Evolutionary conservation across 2,888 invertebrate genomes (phyloP).

Genomic region (Allacma fusca): DNA sequence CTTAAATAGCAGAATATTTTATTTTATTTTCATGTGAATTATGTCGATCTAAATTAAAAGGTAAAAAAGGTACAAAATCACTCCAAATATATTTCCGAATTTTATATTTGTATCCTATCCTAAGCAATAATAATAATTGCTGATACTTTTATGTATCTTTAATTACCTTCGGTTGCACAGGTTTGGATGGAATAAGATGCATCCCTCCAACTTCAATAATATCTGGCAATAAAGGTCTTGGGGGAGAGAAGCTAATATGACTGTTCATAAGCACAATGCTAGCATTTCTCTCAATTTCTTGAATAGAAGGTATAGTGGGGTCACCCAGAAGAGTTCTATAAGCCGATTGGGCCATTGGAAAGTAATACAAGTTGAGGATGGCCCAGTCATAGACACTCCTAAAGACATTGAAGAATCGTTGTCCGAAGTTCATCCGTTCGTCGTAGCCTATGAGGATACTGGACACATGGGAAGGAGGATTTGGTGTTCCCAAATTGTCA

Average conservation of each 20-base stretch:
- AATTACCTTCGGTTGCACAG: slow-evolving; percentile 66
- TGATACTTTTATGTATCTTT: too few species aligned
- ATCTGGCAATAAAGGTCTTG: slow-evolving; percentile 56
- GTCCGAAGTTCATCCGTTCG: slow-evolving; percentile 40
- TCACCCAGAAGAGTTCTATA: slow-evolving; percentile 23
- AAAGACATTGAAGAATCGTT: slow-evolving; percentile 37
- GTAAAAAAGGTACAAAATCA: too few species aligned
- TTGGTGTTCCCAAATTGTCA: slow-evolving; percentile 24
- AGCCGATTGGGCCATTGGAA: slow-evolving; percentile 24
- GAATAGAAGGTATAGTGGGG: slow-evolving; percentile 50
- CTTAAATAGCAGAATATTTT: too few species aligned
- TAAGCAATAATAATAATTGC: too few species aligned
- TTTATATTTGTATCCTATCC: too few species aligned
- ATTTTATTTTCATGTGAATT: too few species aligned
- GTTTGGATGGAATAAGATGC: slow-evolving; percentile 74
- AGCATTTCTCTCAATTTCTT: slow-evolving; percentile 57
- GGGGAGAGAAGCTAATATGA: slow-evolving; percentile 53
- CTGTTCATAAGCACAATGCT: slow-evolving; percentile 60
- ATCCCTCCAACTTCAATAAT: slow-evolving; percentile 56
- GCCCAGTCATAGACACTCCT: background rate
- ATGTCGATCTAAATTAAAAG: too few species aligned
- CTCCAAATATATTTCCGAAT: too few species aligned
- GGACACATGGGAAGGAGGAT: slow-evolving; percentile 45
- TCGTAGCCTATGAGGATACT: background rate
- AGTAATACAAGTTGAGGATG: slow-evolving; percentile 1